Conservation (phyloP, 2,888 invertebrate genomes). For the Parnassius mnemosyne region DNA sequence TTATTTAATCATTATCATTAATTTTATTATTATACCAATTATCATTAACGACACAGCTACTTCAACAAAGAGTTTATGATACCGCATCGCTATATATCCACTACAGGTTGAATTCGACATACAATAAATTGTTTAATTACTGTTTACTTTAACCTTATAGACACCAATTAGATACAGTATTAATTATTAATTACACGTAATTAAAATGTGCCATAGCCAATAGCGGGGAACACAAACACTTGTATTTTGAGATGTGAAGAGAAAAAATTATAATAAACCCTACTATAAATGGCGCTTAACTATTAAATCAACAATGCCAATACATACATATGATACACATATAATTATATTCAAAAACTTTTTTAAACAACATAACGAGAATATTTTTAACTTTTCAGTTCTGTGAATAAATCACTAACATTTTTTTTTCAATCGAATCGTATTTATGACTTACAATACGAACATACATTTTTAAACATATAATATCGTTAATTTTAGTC, state of each 20-base stretch:
- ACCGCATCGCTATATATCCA: conserved; percentile 43
- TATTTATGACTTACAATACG: conserved; percentile 43
- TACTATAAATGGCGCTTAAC: conserved; percentile 66
- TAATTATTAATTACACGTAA: conserved; percentile 52
- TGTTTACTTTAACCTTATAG: conserved; percentile 56
- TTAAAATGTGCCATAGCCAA: conserved; percentile 53
- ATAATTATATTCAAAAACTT: conserved; percentile 62
- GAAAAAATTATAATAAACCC: conserved; percentile 37
- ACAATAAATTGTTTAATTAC: conserved; percentile 48
- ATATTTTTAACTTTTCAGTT: conserved; percentile 78
- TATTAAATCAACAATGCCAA: conserved; percentile 73
- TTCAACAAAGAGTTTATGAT: conserved; percentile 56
- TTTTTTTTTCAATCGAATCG: conserved; percentile 53
- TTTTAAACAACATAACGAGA: conserved; percentile 77
- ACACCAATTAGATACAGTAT: conserved; percentile 70
- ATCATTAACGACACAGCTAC: conserved; percentile 68
- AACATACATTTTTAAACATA: conserved; percentile 32
- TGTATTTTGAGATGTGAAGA: conserved; percentile 49
- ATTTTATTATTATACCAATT: conserved; percentile 48
- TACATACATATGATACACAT: conserved; percentile 72
- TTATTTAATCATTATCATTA: conserved; percentile 56
- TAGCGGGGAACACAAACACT: conserved; percentile 54
- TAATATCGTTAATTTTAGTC: conserved; percentile 29
- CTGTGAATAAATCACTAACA: conserved; percentile 80
- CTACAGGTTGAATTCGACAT: conserved; percentile 58